Conservation (phyloP, 2,888 invertebrate species). For the Leptinotarsa haldemani region DNA sequence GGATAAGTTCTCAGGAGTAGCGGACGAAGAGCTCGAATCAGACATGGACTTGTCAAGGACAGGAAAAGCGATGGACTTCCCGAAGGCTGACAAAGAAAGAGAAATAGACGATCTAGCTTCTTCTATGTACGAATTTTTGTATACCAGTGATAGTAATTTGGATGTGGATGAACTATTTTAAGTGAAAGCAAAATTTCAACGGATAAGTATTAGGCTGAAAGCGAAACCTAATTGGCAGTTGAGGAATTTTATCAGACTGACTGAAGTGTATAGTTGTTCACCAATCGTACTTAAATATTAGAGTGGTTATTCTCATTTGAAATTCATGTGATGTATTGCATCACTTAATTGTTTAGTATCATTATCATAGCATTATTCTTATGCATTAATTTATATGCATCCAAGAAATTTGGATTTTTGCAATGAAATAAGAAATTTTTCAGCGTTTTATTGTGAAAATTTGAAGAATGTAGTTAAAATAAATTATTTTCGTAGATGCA, state of each 20-base stretch:
- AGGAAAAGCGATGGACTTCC: slow-evolving; percentile 67
- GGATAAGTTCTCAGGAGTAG: slow-evolving; percentile 70
- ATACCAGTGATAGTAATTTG: slow-evolving; percentile 69
- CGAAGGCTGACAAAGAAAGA: slow-evolving; percentile 61
- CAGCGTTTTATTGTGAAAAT: slow-evolving; percentile 61
- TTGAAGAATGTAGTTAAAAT: slow-evolving; percentile 49
- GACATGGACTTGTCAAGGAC: slow-evolving; percentile 66
- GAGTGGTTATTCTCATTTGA: not conserved
- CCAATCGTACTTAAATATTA: too few species aligned
- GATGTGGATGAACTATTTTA: slow-evolving; percentile 68
- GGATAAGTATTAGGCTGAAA: not conserved
- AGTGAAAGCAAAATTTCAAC: slow-evolving; percentile 22
- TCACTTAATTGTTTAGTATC: slow-evolving; percentile 22
- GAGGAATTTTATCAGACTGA: too few species aligned
- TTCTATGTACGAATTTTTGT: slow-evolving; percentile 74
- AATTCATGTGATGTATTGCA: slow-evolving; percentile 13
- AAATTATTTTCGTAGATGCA: not conserved
- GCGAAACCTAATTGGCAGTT: not conserved
- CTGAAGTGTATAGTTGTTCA: too few species aligned
- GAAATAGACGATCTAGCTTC: slow-evolving; percentile 72
- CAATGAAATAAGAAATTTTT: slow-evolving; percentile 52
- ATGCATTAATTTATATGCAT: too few species aligned
- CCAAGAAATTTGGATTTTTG: slow-evolving; percentile 59
- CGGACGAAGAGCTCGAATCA: slow-evolving; percentile 71
- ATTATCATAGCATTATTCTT: not conserved